Evolutionary conservation across 2,888 invertebrate genomes (phyloP), one percentile per base, ranked within the genome.

Genomic region (Spisula solida): DNA sequence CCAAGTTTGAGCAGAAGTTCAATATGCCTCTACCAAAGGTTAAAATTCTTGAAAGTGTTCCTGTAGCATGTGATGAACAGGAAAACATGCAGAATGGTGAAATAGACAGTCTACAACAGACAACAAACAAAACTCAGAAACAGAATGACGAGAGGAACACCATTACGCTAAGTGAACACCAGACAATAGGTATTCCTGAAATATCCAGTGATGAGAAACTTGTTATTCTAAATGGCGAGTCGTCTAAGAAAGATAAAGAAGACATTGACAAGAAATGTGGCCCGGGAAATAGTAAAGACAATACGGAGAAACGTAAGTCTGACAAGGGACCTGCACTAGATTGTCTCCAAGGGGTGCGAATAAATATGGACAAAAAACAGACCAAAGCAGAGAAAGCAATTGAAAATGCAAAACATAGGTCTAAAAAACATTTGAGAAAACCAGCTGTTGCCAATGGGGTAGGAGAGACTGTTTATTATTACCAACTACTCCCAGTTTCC

Each of bases 401-500:
- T 41, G 20, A 60, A n/a, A 29, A 55, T 78, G 48, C 41, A 12
- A 88, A 88, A 81, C 47, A 70, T 16, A 78, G 25, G n/a, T 20
- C 41, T 25, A 70, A 48, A 66, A 88, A 91, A 81, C 47, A 83
- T 75, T 66, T 20, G 20, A 89, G 88, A 78, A 92, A 90, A 79
- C 88, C 91, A 25, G 78, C 91, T 6, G 86, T 92, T 25, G 91
- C 91, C n/a, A 90, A 87, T 81, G 91, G 90, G 91, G 91, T 91
- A 91, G 56, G 70, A 31, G 16, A 66, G 75, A 51, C 4, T 2
- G 31, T 83, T 83, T 51, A 25, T 70, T 75, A 70, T 70, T 51
- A 16, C 75, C 83, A 47, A 51, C 31, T 10, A 31, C 29, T 75
- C 51, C 83, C 18, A 16, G 47, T 5, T 8, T 25, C 34, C 34